phyloP scores from a whole-genome alignment of 2,797 vertebrate species.

The Paratrypauchen microcephalus region DNA sequence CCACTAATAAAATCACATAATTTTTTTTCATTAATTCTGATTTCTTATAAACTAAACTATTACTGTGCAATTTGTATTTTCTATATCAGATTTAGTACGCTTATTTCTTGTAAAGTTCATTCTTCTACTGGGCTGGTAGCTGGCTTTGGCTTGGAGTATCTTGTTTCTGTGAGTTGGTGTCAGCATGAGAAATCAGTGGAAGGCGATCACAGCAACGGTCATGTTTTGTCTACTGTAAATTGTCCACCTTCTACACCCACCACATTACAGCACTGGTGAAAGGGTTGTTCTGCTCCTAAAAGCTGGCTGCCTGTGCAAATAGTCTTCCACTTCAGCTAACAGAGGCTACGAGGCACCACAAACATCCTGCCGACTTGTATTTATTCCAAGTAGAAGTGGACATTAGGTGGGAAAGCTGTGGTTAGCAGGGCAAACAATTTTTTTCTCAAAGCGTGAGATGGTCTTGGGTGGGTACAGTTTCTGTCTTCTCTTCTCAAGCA shows the following conservation, averaged over 20 bases:
- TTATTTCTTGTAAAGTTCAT: not conserved
- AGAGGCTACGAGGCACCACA: slow-evolving; percentile 86
- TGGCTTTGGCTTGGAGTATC: slow-evolving; percentile 30
- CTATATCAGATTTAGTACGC: not conserved
- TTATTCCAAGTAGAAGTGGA: slow-evolving; percentile 98
- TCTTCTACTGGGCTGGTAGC: not conserved
- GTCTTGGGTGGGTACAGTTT: slow-evolving; percentile 88
- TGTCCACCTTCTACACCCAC: slow-evolving; percentile 64
- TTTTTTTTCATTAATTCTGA: not conserved
- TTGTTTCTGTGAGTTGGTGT: slow-evolving; percentile 32
- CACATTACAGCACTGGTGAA: slow-evolving; percentile 64
- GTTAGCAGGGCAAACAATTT: slow-evolving; percentile 97
- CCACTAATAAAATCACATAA: not conserved
- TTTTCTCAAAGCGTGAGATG: slow-evolving; percentile 79
- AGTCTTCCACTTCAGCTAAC: slow-evolving; percentile 93
- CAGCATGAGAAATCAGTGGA: slow-evolving; percentile 41
- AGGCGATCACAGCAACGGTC: slow-evolving; percentile 66
- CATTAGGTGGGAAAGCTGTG: slow-evolving; percentile 97
- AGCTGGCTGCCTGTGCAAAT: slow-evolving; percentile 84
- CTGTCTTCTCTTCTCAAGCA: slow-evolving; percentile 93
- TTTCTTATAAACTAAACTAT: not conserved
- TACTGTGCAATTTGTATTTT: not conserved
- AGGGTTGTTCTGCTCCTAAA: slow-evolving; percentile 77
- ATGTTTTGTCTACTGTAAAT: slow-evolving; percentile 70
- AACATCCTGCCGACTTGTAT: slow-evolving; percentile 90